A percentile compares a stretch with the other conserved stretches of the same genome.
phyloP scores from a whole-genome alignment of 2,113 vertebrate genomes.

The Cryptotis parvus region DNA sequence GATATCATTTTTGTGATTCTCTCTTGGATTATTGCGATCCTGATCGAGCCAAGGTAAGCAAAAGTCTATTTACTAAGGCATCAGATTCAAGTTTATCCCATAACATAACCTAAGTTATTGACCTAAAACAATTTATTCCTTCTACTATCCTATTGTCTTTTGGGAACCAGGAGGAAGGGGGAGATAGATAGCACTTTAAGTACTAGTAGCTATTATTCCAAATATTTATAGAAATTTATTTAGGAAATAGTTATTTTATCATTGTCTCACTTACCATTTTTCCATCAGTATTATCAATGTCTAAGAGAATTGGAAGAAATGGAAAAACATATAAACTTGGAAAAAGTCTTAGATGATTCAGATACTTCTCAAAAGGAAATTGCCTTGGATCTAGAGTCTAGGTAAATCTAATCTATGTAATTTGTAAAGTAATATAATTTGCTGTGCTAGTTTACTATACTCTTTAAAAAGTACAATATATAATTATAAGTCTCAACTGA shows the following conservation, averaged over 20 bases:
- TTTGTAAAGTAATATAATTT: neutral
- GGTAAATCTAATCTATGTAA: conserved; percentile 72
- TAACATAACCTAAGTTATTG: neutral
- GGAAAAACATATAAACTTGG: conserved; percentile 71
- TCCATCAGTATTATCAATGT: conserved; percentile 81
- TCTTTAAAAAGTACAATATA: neutral
- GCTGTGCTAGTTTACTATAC: neutral
- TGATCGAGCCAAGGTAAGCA: conserved; percentile 84
- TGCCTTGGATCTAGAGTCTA: conserved; percentile 79
- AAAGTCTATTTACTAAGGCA: neutral
- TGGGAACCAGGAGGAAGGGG: neutral
- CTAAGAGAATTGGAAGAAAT: conserved; percentile 85
- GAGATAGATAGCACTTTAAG: neutral
- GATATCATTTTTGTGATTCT: conserved; percentile 87
- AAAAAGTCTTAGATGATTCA: conserved; percentile 69
- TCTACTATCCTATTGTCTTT: neutral
- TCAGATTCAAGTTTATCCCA: neutral
- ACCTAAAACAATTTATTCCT: neutral
- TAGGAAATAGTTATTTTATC: conserved; percentile 57
- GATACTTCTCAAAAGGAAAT: conserved; percentile 72
- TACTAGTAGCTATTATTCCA: neutral
- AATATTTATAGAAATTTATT: conserved; percentile 34
- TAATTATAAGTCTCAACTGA: neutral
- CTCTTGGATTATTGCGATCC: conserved; percentile 86
- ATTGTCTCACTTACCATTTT: conserved; percentile 60